Base-by-base conservation (phyloP, 2,797 vertebrate species). In the Melanotaenia nigrans region DNA sequence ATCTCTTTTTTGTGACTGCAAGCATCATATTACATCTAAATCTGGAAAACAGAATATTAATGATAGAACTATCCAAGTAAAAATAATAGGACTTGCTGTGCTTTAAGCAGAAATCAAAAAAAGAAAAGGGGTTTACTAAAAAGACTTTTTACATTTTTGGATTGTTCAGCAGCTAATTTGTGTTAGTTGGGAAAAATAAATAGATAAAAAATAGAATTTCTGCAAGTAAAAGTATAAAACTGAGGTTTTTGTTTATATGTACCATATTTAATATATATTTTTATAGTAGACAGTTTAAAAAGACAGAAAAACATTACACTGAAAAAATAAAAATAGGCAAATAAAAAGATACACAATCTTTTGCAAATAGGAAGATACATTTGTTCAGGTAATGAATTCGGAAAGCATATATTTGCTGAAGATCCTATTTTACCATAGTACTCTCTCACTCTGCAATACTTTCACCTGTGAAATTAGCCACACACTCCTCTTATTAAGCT, bases 401-500 rank as follows among this genome's bases (percentile, higher is more conserved):
- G 45, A 24, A 49, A 35, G 22, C 12, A 53, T 13, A 11, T 72
- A 30, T 28, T 61, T 36, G 57, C 33, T 64, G 22, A 59, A 30
- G 22, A 62, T 61, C 71, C 56, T 16, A 67, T 69, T 24, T 56
- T 36, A 59, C 61, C 22, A 33, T 45, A 28, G 35, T 16, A 33
- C 25, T 49, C 24, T 66, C n/a, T 63, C 42, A 42, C 36, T 63
- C 42, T 63, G 36, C 55, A 69, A 79, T 33, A 71, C 20, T 42
- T 32, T 36, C 32, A 30, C 65, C 33, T 68, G 58, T 59, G 56
- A 75, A 61, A 55, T 59, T 64, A 75, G 51, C 47, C 71, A 32
- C 45, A 66, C 56, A 68, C n/a, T n/a, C 63, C n/a, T 40, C 56
- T 63, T 28, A 65, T 68, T 77, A 35, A 55, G 25, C 55, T 59